Evolutionary conservation across 2,113 vertebrate species (phyloP).

Genomic region (Bambusicola thoracicus): DNA sequence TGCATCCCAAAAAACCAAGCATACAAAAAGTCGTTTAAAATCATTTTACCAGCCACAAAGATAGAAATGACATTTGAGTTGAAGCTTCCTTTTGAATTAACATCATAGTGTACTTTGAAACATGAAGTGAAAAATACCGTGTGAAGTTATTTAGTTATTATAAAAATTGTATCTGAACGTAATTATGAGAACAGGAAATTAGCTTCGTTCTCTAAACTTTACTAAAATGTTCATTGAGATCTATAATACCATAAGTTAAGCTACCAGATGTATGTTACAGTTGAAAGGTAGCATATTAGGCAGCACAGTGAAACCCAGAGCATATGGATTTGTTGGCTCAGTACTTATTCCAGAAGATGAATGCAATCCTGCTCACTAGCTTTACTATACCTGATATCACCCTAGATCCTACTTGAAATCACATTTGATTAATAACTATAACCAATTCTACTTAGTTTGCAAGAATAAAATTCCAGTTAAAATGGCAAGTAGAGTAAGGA

Average conservation of each 20-base stretch:
- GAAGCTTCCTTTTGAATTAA: neutral
- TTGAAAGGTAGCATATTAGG: neutral
- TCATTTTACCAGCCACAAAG: conserved; percentile 35
- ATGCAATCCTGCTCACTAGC: neutral
- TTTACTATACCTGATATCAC: neutral
- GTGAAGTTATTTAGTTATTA: neutral
- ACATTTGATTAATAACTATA: neutral
- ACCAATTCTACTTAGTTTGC: neutral
- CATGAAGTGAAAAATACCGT: neutral
- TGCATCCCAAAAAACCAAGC: neutral
- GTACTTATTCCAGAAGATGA: neutral
- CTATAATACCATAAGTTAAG: neutral
- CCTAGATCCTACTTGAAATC: neutral
- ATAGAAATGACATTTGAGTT: conserved; percentile 38
- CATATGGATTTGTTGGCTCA: neutral
- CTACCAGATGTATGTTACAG: neutral
- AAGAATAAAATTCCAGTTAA: neutral
- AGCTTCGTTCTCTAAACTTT: neutral
- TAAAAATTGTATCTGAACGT: neutral
- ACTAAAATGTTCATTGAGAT: neutral
- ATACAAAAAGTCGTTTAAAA: conserved; percentile 7
- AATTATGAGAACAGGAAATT: neutral
- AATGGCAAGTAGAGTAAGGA: neutral
- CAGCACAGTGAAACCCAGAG: neutral
- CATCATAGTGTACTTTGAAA: accelerated